Conservation (phyloP, 2,113 vertebrate genomes). For the Paraplagusia blochii region DNA sequence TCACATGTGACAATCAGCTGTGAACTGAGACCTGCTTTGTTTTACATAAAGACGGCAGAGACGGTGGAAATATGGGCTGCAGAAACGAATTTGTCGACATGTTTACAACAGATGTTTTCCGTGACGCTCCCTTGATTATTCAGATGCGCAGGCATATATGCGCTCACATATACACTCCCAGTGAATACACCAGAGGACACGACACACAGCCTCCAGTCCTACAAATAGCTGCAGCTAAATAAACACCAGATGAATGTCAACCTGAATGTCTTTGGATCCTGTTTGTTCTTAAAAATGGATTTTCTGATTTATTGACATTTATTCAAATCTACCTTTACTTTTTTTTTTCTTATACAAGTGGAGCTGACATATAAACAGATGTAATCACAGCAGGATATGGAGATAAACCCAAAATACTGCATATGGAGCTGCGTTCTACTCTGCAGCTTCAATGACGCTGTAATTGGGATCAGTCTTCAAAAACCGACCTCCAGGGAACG, state of each 20-base stretch:
- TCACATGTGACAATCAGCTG: background rate
- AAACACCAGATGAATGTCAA: constrained; percentile 66
- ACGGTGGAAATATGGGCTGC: constrained; percentile 30
- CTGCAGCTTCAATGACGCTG: constrained; percentile 28
- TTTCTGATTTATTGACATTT: constrained; percentile 36
- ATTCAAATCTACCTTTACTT: constrained; percentile 12
- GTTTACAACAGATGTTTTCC: constrained; percentile 66
- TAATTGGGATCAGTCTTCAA: constrained; percentile 64
- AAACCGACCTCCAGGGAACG: constrained; percentile 32
- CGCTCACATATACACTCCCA: background rate
- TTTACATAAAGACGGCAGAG: constrained; percentile 6
- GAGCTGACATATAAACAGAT: constrained; percentile 31
- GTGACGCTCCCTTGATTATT: constrained; percentile 47
- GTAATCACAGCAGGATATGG: constrained; percentile 25
- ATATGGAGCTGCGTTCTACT: background rate
- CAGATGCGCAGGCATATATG: background rate
- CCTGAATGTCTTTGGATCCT: constrained; percentile 43
- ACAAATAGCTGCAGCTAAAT: constrained; percentile 59
- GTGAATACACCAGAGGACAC: constrained; percentile 33
- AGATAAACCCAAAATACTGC: background rate
- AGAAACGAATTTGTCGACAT: constrained; percentile 51
- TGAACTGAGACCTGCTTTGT: background rate
- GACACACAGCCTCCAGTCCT: constrained; percentile 30
- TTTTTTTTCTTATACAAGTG: background rate
- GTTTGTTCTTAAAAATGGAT: constrained; percentile 45